Evolutionary conservation across 2,797 vertebrate species (phyloP).

Genomic region (Vipera ursinii): DNA sequence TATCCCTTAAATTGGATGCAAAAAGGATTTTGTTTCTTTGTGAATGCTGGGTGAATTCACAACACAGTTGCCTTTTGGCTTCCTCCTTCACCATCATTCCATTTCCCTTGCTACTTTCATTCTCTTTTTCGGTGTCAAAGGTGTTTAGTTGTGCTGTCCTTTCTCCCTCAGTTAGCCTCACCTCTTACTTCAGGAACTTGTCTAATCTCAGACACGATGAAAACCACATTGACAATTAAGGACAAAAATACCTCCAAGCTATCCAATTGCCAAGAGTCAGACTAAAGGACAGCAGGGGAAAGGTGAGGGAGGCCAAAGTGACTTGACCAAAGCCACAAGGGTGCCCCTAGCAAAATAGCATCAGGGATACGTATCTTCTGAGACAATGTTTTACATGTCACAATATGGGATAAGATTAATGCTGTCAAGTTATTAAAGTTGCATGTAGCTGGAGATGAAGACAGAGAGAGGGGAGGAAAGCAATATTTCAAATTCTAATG

Average conservation of each 20-base stretch:
- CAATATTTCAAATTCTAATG: not conserved
- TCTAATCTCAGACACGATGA: not conserved
- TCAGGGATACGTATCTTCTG: not conserved
- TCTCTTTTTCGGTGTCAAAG: not conserved
- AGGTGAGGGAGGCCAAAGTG: not conserved
- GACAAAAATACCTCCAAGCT: not conserved
- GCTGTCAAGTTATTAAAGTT: conserved; percentile 1
- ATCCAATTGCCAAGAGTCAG: not conserved
- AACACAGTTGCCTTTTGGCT: no score
- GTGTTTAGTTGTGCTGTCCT: not conserved
- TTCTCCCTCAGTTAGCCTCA: not conserved
- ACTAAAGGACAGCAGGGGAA: not conserved
- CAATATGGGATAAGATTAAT: not conserved
- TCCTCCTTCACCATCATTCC: not conserved
- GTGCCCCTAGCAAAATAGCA: not conserved
- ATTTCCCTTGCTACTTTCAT: not conserved
- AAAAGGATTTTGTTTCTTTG: not conserved
- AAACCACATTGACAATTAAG: conserved; percentile 5
- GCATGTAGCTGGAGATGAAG: not conserved
- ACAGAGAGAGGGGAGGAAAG: not conserved
- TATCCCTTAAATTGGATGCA: not conserved
- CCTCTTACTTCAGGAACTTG: not conserved
- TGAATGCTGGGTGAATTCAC: not conserved
- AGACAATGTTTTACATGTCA: not conserved
- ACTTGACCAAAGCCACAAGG: not conserved